Conservation (phyloP, 2,113 vertebrate species). For the Chrysemys picta region DNA sequence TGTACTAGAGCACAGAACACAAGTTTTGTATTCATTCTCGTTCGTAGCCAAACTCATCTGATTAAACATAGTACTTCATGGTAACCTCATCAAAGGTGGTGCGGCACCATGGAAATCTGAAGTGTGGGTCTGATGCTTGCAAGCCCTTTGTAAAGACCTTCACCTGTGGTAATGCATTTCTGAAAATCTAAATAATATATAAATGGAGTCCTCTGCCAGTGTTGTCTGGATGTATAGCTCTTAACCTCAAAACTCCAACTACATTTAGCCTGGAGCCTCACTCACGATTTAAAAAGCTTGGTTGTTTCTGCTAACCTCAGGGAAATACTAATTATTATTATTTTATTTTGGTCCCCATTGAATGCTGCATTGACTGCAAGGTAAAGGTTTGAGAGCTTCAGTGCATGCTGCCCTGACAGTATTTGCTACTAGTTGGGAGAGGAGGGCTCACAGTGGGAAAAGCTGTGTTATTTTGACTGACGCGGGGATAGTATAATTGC, state of each 20-base stretch:
- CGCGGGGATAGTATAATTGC: neutral
- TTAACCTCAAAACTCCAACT: neutral
- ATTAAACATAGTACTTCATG: neutral
- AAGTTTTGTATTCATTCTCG: accelerated
- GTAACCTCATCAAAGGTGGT: neutral
- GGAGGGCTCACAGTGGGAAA: neutral
- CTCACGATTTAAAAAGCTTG: neutral
- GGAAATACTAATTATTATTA: neutral
- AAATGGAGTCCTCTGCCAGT: accelerated
- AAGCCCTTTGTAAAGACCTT: neutral
- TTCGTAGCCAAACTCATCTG: neutral
- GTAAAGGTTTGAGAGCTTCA: neutral
- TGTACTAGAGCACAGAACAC: neutral
- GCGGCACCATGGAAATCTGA: neutral
- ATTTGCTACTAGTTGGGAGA: neutral
- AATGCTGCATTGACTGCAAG: neutral
- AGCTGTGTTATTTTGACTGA: neutral
- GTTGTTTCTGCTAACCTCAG: neutral
- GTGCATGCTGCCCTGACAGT: neutral
- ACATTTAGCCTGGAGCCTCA: neutral
- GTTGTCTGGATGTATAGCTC: neutral
- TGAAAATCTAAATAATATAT: neutral
- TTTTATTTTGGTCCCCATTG: neutral
- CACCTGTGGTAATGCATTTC: neutral
- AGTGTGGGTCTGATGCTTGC: neutral